Evolutionary conservation across 2,888 invertebrate species (phyloP).

Genomic region (Auanema freiburgensis): DNA sequence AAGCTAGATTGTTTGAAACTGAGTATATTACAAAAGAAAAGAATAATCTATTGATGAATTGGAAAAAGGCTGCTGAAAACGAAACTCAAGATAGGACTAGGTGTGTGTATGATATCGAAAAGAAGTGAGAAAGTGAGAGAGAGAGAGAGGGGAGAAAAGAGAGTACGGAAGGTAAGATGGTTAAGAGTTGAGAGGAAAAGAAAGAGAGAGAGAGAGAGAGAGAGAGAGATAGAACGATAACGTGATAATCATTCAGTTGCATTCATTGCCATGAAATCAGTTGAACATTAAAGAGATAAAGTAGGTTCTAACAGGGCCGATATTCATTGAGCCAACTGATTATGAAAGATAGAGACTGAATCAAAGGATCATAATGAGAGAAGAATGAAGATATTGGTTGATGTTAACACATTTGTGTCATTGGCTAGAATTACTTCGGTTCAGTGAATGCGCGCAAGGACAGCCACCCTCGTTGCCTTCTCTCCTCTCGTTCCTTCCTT

Average conservation of each 20-base stretch:
- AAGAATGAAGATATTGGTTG: conserved; percentile 2
- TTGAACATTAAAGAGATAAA: background rate
- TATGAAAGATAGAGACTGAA: background rate
- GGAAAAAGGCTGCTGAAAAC: background rate
- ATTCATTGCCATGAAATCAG: background rate
- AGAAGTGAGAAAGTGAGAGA: background rate
- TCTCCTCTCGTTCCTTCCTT: too few relatives aligned
- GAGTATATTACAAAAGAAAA: too few relatives aligned
- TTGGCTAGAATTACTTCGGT: too few relatives aligned
- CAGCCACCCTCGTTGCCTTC: too few relatives aligned
- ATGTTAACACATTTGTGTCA: background rate
- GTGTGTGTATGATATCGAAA: background rate
- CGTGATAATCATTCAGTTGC: conserved; percentile 1
- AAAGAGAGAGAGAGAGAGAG: conserved; percentile 10
- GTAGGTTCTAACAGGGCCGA: background rate
- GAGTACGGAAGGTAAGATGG: background rate
- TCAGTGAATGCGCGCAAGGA: too few relatives aligned
- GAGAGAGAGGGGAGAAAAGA: background rate
- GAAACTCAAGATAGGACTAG: background rate
- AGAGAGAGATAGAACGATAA: conserved; percentile 5
- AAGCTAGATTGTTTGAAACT: too few relatives aligned
- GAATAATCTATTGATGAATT: too few relatives aligned
- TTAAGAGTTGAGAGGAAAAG: background rate
- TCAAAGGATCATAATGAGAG: too few relatives aligned
- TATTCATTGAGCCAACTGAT: conserved; percentile 4